A percentile compares a stretch with the other conserved stretches of the same genome.
phyloP scores from a whole-genome alignment of 2,888 invertebrate genomes.

The Amphipyra tragopoginis region DNA sequence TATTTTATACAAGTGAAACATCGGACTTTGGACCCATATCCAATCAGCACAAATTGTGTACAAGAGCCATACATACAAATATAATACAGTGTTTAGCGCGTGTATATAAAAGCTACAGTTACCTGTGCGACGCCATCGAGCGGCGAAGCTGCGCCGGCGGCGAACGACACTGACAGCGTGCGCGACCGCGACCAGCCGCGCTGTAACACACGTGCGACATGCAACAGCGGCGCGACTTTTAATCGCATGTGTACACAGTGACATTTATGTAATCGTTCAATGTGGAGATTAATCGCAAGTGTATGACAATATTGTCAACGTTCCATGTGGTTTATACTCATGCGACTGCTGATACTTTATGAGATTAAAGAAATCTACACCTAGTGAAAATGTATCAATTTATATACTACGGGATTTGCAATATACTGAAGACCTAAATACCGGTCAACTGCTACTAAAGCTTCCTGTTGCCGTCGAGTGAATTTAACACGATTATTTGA shows the following conservation, averaged over 20 bases:
- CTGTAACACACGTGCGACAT: conserved; percentile 88
- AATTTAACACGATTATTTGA: neutral
- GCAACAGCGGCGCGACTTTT: conserved; percentile 67
- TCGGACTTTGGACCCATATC: too few relatives aligned
- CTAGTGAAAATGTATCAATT: neutral
- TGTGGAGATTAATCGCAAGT: conserved; percentile 29
- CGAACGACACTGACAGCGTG: conserved; percentile 96
- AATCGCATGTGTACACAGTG: conserved; percentile 41
- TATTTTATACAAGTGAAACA: too few relatives aligned
- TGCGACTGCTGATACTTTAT: conserved; percentile 6
- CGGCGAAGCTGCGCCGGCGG: conserved; percentile 94
- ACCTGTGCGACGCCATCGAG: conserved; percentile 93
- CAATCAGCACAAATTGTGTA: neutral
- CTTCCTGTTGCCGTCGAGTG: neutral
- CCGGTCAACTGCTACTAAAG: neutral
- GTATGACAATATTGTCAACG: neutral
- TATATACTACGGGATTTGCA: neutral
- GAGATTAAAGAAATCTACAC: neutral
- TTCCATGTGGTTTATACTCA: conserved; percentile 9
- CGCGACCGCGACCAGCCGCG: conserved; percentile 96
- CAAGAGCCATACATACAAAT: conserved; percentile 14
- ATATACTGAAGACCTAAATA: neutral
- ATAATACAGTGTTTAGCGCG: conserved; percentile 30
- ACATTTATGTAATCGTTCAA: conserved; percentile 10
- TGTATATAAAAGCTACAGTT: conserved; percentile 60